Conservation (phyloP, 2,797 vertebrate species). For the Fistularia commersonii region DNA sequence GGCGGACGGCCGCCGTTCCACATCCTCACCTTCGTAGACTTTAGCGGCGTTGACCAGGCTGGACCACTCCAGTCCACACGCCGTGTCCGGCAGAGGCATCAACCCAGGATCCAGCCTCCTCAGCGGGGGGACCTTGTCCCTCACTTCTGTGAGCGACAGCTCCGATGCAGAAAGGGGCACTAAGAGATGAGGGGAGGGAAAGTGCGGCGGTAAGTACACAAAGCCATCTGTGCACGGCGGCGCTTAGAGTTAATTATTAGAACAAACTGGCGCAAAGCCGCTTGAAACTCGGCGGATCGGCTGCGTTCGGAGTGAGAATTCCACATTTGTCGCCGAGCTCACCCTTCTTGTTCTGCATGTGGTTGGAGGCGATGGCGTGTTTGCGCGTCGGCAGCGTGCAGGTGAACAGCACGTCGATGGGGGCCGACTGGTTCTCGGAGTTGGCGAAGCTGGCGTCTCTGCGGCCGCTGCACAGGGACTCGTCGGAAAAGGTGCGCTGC, state of each 20-base stretch:
- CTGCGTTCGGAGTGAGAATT: no score
- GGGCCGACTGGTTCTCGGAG: slow-evolving; percentile 69
- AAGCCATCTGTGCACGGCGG: neutral
- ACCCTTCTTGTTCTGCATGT: slow-evolving; percentile 81
- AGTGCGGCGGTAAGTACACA: slow-evolving; percentile 6
- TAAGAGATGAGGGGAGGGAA: slow-evolving; percentile 37
- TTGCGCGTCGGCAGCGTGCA: slow-evolving; percentile 85
- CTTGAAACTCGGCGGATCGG: slow-evolving; percentile 1
- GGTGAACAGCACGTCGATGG: slow-evolving; percentile 81
- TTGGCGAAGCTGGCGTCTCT: slow-evolving; percentile 80
- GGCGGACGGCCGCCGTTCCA: no score
- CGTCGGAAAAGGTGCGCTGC: slow-evolving; percentile 89
- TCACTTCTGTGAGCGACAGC: slow-evolving; percentile 80
- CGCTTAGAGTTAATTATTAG: neutral
- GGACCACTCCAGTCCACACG: slow-evolving; percentile 88
- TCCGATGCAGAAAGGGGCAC: slow-evolving; percentile 85
- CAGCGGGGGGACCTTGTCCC: slow-evolving; percentile 79
- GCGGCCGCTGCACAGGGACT: slow-evolving; percentile 89
- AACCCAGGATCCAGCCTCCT: slow-evolving; percentile 83
- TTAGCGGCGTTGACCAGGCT: slow-evolving; percentile 90
- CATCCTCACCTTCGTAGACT: slow-evolving; percentile 84
- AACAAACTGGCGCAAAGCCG: neutral
- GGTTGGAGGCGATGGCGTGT: slow-evolving; percentile 64
- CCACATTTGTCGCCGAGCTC: slow-evolving; percentile 25
- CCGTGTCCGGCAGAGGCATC: slow-evolving; percentile 90